Evolutionary conservation across 2,113 vertebrate genomes (phyloP).

Genomic region (Beaufortia kweichowensis): DNA sequence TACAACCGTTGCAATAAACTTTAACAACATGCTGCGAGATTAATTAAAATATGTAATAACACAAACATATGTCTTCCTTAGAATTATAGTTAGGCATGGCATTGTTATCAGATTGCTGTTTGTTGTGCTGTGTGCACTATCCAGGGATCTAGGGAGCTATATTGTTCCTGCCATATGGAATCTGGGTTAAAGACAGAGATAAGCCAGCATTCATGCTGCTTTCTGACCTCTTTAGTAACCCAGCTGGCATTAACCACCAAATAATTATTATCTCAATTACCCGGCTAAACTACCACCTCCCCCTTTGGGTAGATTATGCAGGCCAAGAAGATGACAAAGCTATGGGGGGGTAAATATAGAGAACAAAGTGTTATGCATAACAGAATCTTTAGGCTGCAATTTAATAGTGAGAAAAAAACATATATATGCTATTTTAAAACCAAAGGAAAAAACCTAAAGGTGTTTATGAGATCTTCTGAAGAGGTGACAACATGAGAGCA

Average conservation of each 20-base stretch:
- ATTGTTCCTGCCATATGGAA: slow-evolving; percentile 76
- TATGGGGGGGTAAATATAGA: slow-evolving; percentile 43
- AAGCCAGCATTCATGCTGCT: slow-evolving; percentile 72
- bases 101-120: not conserved
- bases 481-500: too few species aligned
- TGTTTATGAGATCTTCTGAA: too few species aligned
- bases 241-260: slow-evolving; percentile 76
- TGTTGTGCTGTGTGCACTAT: slow-evolving; percentile 50
- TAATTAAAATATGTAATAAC: not conserved
- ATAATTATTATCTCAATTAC: slow-evolving; percentile 79
- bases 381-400: not conserved
- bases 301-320: slow-evolving; percentile 41
- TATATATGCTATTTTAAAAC: too few species aligned
- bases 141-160: slow-evolving; percentile 53
- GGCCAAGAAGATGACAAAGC: not conserved
- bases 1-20: slow-evolving; percentile 32
- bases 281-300: slow-evolving; percentile 57
- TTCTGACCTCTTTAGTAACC: slow-evolving; percentile 74
- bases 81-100: not conserved
- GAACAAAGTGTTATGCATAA: not conserved
- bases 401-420: too few species aligned
- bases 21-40: slow-evolving; percentile 4
- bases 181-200: slow-evolving; percentile 67
- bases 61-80: not conserved
- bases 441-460: too few species aligned